phyloP scores from a whole-genome alignment of 1,140 invertebrate species.

The Leptoteleia sp. region DNA sequence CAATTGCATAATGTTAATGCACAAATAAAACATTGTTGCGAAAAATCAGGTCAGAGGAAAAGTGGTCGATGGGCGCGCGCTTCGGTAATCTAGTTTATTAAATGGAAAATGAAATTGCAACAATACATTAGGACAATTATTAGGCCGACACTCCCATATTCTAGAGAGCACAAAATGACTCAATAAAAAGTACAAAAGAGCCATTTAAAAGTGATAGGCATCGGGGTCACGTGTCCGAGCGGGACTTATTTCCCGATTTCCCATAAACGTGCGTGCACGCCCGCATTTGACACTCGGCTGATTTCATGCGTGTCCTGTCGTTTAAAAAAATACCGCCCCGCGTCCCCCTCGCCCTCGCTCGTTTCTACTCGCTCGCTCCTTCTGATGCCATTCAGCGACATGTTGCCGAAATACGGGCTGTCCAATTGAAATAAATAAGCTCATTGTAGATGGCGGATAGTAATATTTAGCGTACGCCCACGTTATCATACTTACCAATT shows the following conservation, averaged over 20 bases:
- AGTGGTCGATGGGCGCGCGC: too few species aligned
- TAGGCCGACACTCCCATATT: neutral
- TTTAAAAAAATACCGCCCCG: constrained; percentile 61
- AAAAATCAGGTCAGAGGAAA: too few species aligned
- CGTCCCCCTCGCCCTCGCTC: constrained; percentile 14
- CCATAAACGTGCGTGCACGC: constrained; percentile 55
- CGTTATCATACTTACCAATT: constrained; percentile 43
- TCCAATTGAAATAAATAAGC: constrained; percentile 72
- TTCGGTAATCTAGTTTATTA: too few species aligned
- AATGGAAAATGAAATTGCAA: too few species aligned
- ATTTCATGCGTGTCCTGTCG: constrained; percentile 40
- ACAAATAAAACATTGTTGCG: too few species aligned
- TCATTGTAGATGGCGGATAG: constrained; percentile 55
- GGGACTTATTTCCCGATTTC: constrained; percentile 65
- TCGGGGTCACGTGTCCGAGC: constrained; percentile 50
- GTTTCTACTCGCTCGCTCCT: constrained; percentile 19
- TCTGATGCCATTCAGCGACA: constrained; percentile 38
- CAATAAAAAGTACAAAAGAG: constrained; percentile 46
- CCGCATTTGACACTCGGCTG: constrained; percentile 68
- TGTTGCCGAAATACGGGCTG: constrained; percentile 70
- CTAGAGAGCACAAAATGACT: constrained; percentile 10
- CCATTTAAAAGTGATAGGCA: constrained; percentile 39
- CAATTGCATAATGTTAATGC: too few species aligned
- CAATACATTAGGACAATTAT: constrained; percentile 9
- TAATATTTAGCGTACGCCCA: constrained; percentile 58